phyloP scores from a whole-genome alignment of 2,888 invertebrate genomes.

The Ichneumoninae sp. region DNA sequence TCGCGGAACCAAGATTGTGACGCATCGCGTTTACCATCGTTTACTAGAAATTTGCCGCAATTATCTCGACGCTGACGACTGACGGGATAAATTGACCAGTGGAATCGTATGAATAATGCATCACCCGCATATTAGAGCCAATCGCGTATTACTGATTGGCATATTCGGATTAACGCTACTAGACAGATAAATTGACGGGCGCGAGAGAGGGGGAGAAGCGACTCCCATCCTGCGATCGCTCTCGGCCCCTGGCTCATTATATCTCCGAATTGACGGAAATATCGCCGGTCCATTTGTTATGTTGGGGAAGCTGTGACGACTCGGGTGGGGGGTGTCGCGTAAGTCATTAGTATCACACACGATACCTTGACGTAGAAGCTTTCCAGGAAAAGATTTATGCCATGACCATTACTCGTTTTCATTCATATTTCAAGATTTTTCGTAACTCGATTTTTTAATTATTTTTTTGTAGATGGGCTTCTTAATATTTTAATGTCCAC shows the following conservation, averaged over 20 bases:
- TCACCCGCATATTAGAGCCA: slow-evolving; percentile 66
- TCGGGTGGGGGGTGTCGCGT: neutral
- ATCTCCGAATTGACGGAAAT: neutral
- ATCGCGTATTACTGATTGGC: slow-evolving; percentile 68
- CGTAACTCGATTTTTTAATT: too few species aligned
- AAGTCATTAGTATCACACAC: neutral
- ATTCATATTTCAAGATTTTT: too few species aligned
- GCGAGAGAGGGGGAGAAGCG: slow-evolving; percentile 14
- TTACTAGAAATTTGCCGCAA: slow-evolving; percentile 62
- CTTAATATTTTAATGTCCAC: too few species aligned
- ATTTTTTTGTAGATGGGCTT: too few species aligned
- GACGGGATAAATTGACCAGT: slow-evolving; percentile 68
- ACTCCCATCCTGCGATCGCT: slow-evolving; percentile 51
- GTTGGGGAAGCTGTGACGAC: neutral
- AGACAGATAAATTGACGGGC: slow-evolving; percentile 56
- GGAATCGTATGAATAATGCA: slow-evolving; percentile 67
- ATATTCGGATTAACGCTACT: slow-evolving; percentile 64
- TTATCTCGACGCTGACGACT: slow-evolving; percentile 63
- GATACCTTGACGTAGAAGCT: neutral
- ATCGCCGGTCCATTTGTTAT: neutral
- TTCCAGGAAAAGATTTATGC: neutral
- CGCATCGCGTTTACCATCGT: slow-evolving; percentile 45
- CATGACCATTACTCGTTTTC: neutral
- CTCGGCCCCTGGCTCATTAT: slow-evolving; percentile 18
- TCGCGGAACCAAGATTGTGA: slow-evolving; percentile 46